Evolutionary conservation across 1,140 invertebrate genomes (phyloP).

Genomic region (Drosophila repletoides): DNA sequence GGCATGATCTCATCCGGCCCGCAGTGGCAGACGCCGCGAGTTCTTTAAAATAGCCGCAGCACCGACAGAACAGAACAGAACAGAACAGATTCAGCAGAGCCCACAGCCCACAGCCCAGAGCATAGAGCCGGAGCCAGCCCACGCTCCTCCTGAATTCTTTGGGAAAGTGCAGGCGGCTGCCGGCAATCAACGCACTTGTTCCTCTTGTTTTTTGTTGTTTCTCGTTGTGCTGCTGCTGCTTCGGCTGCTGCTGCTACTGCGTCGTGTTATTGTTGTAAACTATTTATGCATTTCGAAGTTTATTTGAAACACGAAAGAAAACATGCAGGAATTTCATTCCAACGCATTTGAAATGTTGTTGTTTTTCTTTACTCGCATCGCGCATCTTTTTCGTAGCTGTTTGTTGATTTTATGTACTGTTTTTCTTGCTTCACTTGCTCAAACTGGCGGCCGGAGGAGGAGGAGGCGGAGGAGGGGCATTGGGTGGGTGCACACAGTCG

Average conservation of each 20-base stretch:
- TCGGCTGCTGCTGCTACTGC: constrained; percentile 20
- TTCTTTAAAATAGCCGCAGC: constrained; percentile 45
- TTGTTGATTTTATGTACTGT: constrained; percentile 80
- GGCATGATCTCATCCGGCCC: constrained; percentile 41
- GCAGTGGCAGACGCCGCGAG: constrained; percentile 39
- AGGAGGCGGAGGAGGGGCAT: neutral
- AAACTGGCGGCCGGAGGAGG: neutral
- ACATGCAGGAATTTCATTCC: constrained; percentile 50
- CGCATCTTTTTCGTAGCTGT: constrained; percentile 41
- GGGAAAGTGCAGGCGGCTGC: constrained; percentile 53
- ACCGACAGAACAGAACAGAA: neutral
- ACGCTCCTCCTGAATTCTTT: constrained; percentile 40
- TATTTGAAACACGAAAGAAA: constrained; percentile 70
- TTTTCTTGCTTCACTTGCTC: constrained; percentile 74
- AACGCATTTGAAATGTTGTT: constrained; percentile 56
- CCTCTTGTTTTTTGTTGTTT: constrained; percentile 58
- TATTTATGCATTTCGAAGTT: constrained; percentile 80
- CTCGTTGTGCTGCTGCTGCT: constrained; percentile 22
- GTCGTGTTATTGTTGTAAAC: constrained; percentile 78
- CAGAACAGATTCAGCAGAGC: neutral
- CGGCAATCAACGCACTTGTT: constrained; percentile 78
- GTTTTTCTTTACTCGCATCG: constrained; percentile 10
- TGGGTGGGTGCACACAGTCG: constrained; percentile 27
- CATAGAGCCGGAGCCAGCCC: too few relatives aligned
- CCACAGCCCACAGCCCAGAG: too few relatives aligned